A percentile compares a stretch with the other conserved stretches of the same genome.
Evolutionary conservation across 2,113 vertebrate genomes (phyloP).

Genomic region (Thamnaconus septentrionalis): DNA sequence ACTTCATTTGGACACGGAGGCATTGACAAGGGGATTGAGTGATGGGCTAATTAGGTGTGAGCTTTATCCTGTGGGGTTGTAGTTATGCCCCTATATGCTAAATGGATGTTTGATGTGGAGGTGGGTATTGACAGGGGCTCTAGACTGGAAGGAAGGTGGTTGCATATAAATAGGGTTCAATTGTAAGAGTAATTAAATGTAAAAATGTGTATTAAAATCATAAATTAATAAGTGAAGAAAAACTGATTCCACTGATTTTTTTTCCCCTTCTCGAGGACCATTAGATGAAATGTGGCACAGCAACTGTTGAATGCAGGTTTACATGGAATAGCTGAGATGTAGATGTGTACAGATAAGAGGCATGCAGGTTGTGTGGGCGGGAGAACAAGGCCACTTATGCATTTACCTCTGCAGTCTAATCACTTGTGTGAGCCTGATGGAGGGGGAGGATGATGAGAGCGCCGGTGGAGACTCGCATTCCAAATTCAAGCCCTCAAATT

Average conservation of each 20-base stretch:
- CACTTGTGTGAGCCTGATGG: constrained; percentile 30
- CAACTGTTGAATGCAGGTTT: constrained; percentile 15
- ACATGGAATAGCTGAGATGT: neutral
- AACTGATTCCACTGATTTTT: too few species aligned
- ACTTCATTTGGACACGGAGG: constrained; percentile 31
- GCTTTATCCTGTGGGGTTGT: constrained; percentile 43
- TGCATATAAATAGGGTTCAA: neutral
- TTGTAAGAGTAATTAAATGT: neutral
- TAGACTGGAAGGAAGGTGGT: neutral
- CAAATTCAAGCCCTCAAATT: constrained; percentile 42
- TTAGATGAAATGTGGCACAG: neutral
- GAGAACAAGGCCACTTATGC: constrained; percentile 49
- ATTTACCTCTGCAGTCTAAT: constrained; percentile 56
- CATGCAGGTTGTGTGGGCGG: constrained; percentile 24
- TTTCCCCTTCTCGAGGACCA: too few species aligned
- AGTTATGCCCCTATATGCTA: constrained; percentile 50
- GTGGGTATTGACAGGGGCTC: constrained; percentile 8
- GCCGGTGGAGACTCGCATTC: constrained; percentile 36
- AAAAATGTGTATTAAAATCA: neutral
- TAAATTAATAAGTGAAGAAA: neutral
- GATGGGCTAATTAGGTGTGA: constrained; percentile 56
- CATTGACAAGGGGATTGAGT: constrained; percentile 56
- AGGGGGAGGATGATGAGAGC: constrained; percentile 20
- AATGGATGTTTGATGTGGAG: constrained; percentile 52
- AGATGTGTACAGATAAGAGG: constrained; percentile 1